Conservation (phyloP, 1,140 invertebrate genomes). For the Penaeus japonicus region DNA sequence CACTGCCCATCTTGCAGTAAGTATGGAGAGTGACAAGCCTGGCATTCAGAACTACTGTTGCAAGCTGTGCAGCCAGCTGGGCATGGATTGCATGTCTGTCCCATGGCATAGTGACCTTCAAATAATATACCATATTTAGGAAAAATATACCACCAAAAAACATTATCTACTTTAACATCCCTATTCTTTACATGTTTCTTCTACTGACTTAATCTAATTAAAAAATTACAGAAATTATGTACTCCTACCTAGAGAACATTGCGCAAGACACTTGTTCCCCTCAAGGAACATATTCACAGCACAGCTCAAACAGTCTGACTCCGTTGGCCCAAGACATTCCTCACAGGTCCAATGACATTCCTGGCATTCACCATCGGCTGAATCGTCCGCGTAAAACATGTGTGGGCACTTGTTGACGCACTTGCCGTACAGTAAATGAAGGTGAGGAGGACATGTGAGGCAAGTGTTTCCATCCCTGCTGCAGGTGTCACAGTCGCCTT, state of each 20-base stretch:
- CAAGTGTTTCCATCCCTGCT: conserved; percentile 35
- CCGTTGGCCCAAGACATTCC: conserved; percentile 45
- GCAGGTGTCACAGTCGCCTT: conserved; percentile 42
- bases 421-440: conserved; percentile 43
- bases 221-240: not conserved
- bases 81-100: conserved; percentile 34
- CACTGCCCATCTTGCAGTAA: conserved; percentile 49
- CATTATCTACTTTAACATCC: not conserved
- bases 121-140: not conserved
- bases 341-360: conserved; percentile 57
- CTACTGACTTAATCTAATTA: not conserved
- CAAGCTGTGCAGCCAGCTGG: conserved; percentile 48
- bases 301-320: conserved; percentile 46
- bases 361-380: conserved; percentile 42
- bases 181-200: not conserved
- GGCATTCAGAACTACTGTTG: conserved; percentile 21
- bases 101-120: conserved; percentile 23
- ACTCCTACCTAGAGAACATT: conserved; percentile 46
- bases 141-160: not conserved
- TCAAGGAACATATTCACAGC: conserved; percentile 27
- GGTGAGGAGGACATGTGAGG: conserved; percentile 35
- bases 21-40: conserved; percentile 45
- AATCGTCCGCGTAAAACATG: conserved; percentile 44
- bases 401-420: conserved; percentile 48
- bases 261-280: conserved; percentile 44